Evolutionary conservation across 2,797 vertebrate genomes (phyloP).

Genomic region (Carduelis carduelis): DNA sequence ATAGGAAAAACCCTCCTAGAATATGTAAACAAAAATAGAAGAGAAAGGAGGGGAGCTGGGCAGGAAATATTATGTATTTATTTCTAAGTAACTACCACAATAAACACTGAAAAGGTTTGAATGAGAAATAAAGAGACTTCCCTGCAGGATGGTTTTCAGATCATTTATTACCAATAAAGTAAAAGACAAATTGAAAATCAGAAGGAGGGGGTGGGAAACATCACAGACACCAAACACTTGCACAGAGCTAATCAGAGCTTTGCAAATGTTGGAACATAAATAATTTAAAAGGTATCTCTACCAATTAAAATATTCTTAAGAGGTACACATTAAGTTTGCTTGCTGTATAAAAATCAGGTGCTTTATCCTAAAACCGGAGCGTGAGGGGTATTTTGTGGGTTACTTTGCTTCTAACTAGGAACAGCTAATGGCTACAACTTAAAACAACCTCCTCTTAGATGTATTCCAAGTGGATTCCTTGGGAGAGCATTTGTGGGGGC

Average conservation of each 20-base stretch:
- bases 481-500: neutral
- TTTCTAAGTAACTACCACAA: neutral
- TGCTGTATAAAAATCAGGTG: constrained; percentile 3
- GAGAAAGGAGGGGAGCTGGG: neutral
- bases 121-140: constrained; percentile 10
- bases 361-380: neutral
- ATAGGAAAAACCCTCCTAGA: neutral
- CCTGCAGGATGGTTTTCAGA: constrained; percentile 26
- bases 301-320: constrained; percentile 19
- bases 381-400: neutral
- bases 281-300: constrained; percentile 41
- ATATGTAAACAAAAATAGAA: neutral
- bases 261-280: constrained; percentile 54
- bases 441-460: neutral
- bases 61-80: neutral
- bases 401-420: neutral
- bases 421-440: neutral
- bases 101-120: neutral
- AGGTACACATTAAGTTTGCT: constrained; percentile 2
- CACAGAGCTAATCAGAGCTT: constrained; percentile 37
- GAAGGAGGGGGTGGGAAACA: neutral
- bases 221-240: constrained; percentile 51
- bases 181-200: constrained; percentile 56
- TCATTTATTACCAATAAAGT: constrained; percentile 75
- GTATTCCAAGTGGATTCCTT: neutral